Evolutionary conservation across 92 coral and sea anemone species (phyloP).

Genomic region (Ricordea florida): DNA sequence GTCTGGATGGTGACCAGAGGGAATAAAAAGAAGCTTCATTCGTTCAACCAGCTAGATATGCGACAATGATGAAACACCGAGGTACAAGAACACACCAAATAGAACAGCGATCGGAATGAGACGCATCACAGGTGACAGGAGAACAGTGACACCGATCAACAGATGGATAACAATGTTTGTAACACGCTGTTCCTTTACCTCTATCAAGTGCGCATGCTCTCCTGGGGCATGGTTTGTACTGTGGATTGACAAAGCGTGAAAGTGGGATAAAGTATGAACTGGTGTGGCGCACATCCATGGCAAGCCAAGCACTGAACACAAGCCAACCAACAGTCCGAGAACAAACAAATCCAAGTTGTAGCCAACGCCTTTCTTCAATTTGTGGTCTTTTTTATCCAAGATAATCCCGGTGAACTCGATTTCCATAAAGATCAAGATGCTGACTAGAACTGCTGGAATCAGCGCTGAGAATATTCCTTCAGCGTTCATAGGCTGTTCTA

Average conservation of each 20-base stretch:
- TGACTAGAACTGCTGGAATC: conserved; percentile 92
- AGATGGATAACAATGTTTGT: conserved; percentile 92
- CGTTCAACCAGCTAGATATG: conserved; percentile 93
- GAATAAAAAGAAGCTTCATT: conserved; percentile 74
- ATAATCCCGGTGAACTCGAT: conserved; percentile 94
- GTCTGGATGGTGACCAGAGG: conserved; percentile 91
- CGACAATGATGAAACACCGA: conserved; percentile 89
- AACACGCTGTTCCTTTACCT: conserved; percentile 92
- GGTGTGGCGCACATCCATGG: conserved; percentile 99
- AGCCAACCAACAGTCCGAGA: conserved; percentile 84
- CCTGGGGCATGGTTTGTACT: conserved; percentile 97
- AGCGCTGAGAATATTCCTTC: conserved; percentile 77
- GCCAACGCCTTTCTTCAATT: conserved; percentile 95
- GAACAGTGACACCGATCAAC: conserved; percentile 84
- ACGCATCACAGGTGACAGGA: conserved; percentile 83
- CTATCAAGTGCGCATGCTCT: conserved; percentile 80
- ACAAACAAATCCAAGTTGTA: conserved; percentile 93
- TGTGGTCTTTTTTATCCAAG: conserved; percentile 94
- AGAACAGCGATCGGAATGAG: conserved; percentile 91
- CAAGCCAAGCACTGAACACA: conserved; percentile 89
- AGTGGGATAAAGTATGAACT: conserved; percentile 94
- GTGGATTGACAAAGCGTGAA: conserved; percentile 84
- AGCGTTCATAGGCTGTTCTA: conserved; percentile 45
- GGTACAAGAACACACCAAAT: conserved; percentile 92
- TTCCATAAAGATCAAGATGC: conserved; percentile 97